These are phyloP conservation scores for Tichodroma muraria DNA, from an alignment of 2,113 vertebrate genomes.

Conservation along the genomic window DNA sequence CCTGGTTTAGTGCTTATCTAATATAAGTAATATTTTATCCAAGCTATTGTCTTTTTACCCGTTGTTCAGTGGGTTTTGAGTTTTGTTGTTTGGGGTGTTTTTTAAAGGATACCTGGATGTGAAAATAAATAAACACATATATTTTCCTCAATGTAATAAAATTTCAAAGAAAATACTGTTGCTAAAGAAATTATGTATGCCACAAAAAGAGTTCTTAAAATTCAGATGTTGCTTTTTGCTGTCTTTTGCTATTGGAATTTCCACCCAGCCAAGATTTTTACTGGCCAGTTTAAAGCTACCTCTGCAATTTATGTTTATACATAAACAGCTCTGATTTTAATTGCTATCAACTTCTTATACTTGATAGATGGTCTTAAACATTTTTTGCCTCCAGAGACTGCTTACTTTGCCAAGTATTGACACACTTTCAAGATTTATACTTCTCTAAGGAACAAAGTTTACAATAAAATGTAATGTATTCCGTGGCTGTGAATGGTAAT, in stretches of 20 bases:
- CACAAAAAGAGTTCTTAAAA: conserved; percentile 26
- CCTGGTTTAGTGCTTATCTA: background rate
- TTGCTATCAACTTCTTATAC: conserved; percentile 59
- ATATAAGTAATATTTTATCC: background rate
- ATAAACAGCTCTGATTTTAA: conserved; percentile 63
- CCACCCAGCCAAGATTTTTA: conserved; percentile 27
- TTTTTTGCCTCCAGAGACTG: conserved; percentile 65
- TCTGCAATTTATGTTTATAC: conserved; percentile 54
- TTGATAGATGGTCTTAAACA: conserved; percentile 66
- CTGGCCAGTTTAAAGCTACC: conserved; percentile 21
- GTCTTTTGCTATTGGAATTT: conserved; percentile 26
- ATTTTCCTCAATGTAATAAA: background rate
- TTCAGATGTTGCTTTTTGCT: conserved; percentile 28
- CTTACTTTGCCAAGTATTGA: conserved; percentile 70
- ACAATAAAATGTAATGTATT: conserved; percentile 78
- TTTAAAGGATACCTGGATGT: background rate
- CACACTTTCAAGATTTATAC: conserved; percentile 69
- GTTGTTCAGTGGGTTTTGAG: background rate
- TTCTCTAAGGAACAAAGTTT: conserved; percentile 59
- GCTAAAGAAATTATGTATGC: background rate
- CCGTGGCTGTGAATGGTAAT: conserved; percentile 75
- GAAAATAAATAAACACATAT: background rate
- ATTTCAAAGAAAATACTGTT: background rate
- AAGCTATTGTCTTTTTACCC: background rate
- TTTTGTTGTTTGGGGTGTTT: background rate